These are phyloP conservation scores for Heterocephalus glaber DNA, from an alignment of 2,113 vertebrate genomes.

Conservation along the genomic window DNA sequence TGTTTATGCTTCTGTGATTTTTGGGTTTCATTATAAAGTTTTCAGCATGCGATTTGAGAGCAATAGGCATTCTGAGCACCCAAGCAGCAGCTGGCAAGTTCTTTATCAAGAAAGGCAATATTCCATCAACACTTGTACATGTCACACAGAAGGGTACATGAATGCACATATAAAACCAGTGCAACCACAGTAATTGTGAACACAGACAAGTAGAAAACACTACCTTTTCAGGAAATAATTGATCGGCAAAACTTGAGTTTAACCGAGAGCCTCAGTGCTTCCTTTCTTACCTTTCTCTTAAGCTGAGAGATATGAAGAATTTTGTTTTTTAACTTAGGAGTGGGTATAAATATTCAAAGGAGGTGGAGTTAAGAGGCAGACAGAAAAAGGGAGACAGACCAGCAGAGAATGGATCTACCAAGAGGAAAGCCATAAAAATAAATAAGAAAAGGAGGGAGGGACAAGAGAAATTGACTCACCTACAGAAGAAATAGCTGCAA, in stretches of 20 bases:
- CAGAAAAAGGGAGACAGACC: not conserved
- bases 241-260: not conserved
- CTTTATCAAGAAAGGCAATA: slow-evolving; percentile 66
- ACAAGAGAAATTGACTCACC: not conserved
- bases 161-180: not conserved
- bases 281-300: not conserved
- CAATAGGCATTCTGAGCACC: slow-evolving; percentile 63
- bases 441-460: not conserved
- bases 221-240: not conserved
- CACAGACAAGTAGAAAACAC: not conserved
- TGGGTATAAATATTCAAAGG: slow-evolving; percentile 5
- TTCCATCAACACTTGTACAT: slow-evolving; percentile 44
- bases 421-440: not conserved
- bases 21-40: slow-evolving; percentile 80
- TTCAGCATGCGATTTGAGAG: slow-evolving; percentile 71
- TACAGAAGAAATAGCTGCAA: not conserved
- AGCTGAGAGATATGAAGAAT: not conserved
- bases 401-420: not conserved
- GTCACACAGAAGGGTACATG: not conserved
- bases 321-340: not conserved
- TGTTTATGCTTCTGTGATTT: slow-evolving; percentile 80
- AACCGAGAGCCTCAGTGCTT: not conserved
- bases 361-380: not conserved
- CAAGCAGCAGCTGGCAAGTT: slow-evolving; percentile 75
- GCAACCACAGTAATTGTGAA: not conserved